Conservation (phyloP, 2,888 invertebrate species). For the Drosophila silvestris region DNA sequence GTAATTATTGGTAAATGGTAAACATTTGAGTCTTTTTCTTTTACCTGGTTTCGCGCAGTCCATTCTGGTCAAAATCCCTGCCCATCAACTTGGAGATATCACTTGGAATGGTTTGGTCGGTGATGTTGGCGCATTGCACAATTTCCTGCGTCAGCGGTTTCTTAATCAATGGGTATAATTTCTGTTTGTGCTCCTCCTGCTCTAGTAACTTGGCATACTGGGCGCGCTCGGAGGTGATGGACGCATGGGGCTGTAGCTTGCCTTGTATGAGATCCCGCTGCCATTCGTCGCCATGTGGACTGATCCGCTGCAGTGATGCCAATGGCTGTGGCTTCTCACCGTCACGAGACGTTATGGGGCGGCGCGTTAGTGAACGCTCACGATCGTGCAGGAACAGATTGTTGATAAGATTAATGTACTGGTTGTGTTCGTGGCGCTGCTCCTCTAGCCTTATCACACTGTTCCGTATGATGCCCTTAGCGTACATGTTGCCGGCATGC, state of each 20-base stretch:
- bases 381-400: slow-evolving; percentile 53
- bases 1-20: not conserved
- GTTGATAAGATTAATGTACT: slow-evolving; percentile 61
- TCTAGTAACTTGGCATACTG: slow-evolving; percentile 48
- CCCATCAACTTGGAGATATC: not conserved
- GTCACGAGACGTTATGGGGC: not conserved
- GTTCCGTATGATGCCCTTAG: slow-evolving; percentile 6
- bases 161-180: not conserved
- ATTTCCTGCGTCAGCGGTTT: slow-evolving; percentile 11
- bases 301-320: slow-evolving; percentile 13
- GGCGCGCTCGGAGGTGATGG: slow-evolving; percentile 4
- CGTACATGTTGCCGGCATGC: slow-evolving; percentile 16
- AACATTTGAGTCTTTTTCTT: not conserved
- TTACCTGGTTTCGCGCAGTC: not conserved
- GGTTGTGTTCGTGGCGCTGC: slow-evolving; percentile 55
- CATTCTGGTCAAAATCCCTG: not conserved
- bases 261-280: slow-evolving; percentile 12
- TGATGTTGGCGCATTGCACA: slow-evolving; percentile 6
- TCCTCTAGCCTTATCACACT: slow-evolving; percentile 42
- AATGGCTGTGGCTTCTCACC: slow-evolving; percentile 29
- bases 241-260: not conserved
- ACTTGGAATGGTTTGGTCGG: not conserved
- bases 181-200: not conserved
- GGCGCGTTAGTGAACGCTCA: slow-evolving; percentile 11
- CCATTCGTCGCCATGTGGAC: slow-evolving; percentile 22